Conservation (phyloP, 2,797 vertebrate genomes). For the Vireo griseus region DNA sequence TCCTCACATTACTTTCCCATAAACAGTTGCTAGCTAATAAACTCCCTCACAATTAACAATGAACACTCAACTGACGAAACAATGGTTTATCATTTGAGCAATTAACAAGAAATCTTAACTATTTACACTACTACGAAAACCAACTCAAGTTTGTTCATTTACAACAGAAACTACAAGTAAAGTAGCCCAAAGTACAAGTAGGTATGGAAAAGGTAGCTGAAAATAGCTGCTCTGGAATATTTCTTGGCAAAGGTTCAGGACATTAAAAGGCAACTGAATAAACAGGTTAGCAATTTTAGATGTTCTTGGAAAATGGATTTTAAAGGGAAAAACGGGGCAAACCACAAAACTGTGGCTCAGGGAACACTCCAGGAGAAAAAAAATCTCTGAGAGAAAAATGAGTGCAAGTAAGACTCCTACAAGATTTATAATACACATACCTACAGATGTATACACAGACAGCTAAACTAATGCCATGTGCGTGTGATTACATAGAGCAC, state of each 20-base stretch:
- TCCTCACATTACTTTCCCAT: too few species aligned
- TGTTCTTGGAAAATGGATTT: background rate
- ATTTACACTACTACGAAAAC: too few species aligned
- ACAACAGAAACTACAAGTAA: background rate
- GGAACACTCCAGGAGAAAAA: background rate
- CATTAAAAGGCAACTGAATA: slow-evolving; percentile 3
- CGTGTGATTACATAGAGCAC: background rate
- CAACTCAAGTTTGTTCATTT: too few species aligned
- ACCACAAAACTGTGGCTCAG: background rate
- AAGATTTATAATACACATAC: background rate
- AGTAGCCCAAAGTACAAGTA: slow-evolving; percentile 34
- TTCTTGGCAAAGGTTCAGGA: slow-evolving; percentile 29
- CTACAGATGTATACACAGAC: background rate
- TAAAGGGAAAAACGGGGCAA: background rate
- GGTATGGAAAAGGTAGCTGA: slow-evolving; percentile 41
- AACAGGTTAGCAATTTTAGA: slow-evolving; percentile 9
- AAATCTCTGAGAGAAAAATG: background rate
- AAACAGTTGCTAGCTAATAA: too few species aligned
- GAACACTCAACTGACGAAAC: too few species aligned
- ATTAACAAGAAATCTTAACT: too few species aligned
- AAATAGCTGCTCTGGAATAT: slow-evolving; percentile 37
- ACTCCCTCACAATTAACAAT: too few species aligned
- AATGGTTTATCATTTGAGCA: too few species aligned
- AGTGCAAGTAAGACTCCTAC: background rate
- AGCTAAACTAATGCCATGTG: background rate